These are phyloP conservation scores for Himalopsyche kuldschensis DNA, from an alignment of 2,888 invertebrate genomes.

Conservation along the genomic window DNA sequence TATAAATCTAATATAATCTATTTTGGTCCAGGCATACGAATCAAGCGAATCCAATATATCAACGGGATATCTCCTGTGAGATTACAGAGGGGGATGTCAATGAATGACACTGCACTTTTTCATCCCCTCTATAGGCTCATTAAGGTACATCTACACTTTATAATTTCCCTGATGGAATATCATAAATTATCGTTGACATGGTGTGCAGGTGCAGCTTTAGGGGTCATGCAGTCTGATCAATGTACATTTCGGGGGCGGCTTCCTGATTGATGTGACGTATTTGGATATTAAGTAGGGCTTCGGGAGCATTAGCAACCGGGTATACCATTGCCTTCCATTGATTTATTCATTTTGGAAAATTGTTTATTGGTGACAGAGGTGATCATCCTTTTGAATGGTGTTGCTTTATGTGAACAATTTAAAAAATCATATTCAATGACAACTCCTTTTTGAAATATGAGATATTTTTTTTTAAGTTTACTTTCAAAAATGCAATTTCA, in stretches of 20 bases:
- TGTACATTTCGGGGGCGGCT: background rate
- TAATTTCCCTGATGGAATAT: background rate
- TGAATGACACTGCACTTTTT: background rate
- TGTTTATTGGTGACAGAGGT: background rate
- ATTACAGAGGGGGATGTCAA: background rate
- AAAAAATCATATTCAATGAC: no score
- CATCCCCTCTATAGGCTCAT: background rate
- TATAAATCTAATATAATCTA: no score
- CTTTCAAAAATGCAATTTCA: no score
- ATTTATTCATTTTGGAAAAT: background rate
- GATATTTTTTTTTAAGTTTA: no score
- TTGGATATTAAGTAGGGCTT: slow-evolving; percentile 14
- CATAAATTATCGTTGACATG: background rate
- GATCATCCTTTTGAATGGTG: no score
- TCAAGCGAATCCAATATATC: no score
- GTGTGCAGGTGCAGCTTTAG: background rate
- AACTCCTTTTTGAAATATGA: no score
- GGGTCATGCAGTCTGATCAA: background rate
- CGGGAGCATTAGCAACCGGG: slow-evolving; percentile 10
- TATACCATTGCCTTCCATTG: background rate
- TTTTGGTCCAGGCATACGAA: no score
- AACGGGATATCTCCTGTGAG: no score
- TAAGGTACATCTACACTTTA: background rate
- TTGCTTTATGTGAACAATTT: no score
- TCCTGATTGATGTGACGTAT: slow-evolving; percentile 20